Evolutionary conservation across 1,140 invertebrate genomes (phyloP).

Genomic region (Diploscapter pachys): DNA sequence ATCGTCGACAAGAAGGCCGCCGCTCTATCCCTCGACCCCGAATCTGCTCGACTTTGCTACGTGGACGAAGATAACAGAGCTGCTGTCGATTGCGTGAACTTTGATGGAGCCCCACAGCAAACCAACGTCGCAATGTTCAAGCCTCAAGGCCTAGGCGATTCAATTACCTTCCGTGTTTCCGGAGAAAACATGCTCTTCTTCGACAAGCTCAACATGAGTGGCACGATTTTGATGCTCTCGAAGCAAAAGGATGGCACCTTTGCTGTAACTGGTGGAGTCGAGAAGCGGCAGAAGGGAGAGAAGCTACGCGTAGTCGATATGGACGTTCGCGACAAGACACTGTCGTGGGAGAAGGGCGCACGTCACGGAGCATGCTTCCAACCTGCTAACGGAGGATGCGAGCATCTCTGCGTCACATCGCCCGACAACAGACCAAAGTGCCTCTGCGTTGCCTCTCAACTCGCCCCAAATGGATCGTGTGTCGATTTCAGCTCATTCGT

Average conservation of each 20-base stretch:
- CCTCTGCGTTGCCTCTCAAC: conserved; percentile 11
- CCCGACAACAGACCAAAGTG: conserved; percentile 5
- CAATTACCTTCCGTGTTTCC: conserved; percentile 2
- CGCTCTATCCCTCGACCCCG: conserved; percentile 1
- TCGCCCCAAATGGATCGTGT: conserved; percentile 3
- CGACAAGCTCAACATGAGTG: conserved; percentile 13
- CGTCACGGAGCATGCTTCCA: conserved; percentile 63
- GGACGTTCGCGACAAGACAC: background rate
- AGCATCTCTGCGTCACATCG: conserved; percentile 70
- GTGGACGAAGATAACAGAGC: conserved; percentile 6
- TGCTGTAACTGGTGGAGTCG: background rate
- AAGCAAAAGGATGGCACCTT: conserved; percentile 16
- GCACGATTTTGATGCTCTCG: conserved; percentile 9
- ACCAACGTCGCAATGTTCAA: conserved; percentile 20
- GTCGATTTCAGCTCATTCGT: background rate
- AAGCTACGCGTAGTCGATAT: conserved; percentile 8
- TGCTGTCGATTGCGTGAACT: conserved; percentile 22
- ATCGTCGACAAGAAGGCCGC: conserved; percentile 2
- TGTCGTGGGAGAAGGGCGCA: conserved; percentile 63
- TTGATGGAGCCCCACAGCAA: conserved; percentile 38
- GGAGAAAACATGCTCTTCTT: conserved; percentile 15
- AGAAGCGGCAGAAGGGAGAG: background rate
- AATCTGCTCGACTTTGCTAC: conserved; percentile 8
- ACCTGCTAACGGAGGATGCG: conserved; percentile 73
- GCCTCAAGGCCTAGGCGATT: background rate